Evolutionary conservation across 1,140 invertebrate species (phyloP).

Genomic region (Mylabris phalerata): DNA sequence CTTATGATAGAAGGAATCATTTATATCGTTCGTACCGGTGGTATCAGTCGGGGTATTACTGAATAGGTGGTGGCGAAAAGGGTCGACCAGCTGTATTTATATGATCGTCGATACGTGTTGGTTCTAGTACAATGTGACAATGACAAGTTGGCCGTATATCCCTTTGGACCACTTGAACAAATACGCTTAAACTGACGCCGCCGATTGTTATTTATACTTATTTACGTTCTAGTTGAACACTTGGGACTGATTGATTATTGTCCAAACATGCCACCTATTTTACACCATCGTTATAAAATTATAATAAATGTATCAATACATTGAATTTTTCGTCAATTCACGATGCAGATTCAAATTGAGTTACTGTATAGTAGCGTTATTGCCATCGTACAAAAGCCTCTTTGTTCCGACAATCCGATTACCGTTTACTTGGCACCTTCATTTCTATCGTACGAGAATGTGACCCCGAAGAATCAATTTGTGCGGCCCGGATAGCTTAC

Average conservation of each 20-base stretch:
- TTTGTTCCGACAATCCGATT: slow-evolving; percentile 20
- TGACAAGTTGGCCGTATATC: slow-evolving; percentile 19
- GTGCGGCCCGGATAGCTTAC: slow-evolving; percentile 3
- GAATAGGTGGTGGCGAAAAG: no score
- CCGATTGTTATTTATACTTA: slow-evolving; percentile 19
- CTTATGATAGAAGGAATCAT: no score
- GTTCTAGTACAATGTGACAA: slow-evolving; percentile 13
- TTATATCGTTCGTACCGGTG: no score
- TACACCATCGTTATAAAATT: slow-evolving; percentile 8
- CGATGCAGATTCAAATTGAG: no score
- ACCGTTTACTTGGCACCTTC: slow-evolving; percentile 15
- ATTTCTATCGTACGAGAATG: slow-evolving; percentile 9
- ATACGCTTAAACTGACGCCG: slow-evolving; percentile 17
- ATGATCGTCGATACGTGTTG: slow-evolving; percentile 5
- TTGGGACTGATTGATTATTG: slow-evolving; percentile 17
- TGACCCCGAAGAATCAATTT: slow-evolving; percentile 16
- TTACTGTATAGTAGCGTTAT: no score
- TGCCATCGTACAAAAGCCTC: slow-evolving; percentile 7
- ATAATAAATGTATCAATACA: no score
- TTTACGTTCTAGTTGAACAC: slow-evolving; percentile 11
- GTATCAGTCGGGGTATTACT: slow-evolving; percentile 1
- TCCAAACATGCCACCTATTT: neutral
- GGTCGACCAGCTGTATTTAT: no score
- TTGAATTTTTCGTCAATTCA: no score
- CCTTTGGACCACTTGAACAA: slow-evolving; percentile 18